Base-by-base conservation (phyloP, 2,888 invertebrate species). In the Drosophila ezoana region DNA sequence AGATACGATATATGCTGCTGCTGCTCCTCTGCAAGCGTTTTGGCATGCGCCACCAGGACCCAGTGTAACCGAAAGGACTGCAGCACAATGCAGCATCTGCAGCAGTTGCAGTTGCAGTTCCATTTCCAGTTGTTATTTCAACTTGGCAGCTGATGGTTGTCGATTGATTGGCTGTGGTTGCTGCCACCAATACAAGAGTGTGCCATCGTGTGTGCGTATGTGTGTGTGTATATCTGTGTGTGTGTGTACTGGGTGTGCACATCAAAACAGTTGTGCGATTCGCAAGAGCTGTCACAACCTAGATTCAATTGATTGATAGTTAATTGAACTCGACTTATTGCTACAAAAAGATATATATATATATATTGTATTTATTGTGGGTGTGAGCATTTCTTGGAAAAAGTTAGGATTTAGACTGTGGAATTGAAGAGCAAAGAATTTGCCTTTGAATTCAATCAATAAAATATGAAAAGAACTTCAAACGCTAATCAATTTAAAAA, bases 1-100 rank as follows among this genome's bases (percentile, higher is more conserved):
- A 41, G 43, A 64, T n/a, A 18, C 43, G 28, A 40, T 33, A 49
- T 45, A 56, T 59, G 61, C 37, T 23, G 47, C 37, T 23, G 47
- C 38, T 47, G 59, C 20, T 35, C 4, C 14, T 20, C 14, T 20
- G 10, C 49, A 6, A 47, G 28, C 51, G 33, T 32, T 60, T 48
- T 78, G 79, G 78, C 76, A 72, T 79, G 76, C 72, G 72, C 80
- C 80, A 43, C 80, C 76, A 43, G 33, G 14, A 45, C 45, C 48
- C 52, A 63, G 28, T 28, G 23, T 23, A 40, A 33, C 18, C 37
- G 23, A 58, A 16, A 38, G 38, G 28, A 51, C 51, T 28, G 10
- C 23, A 43, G 32, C 37, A 59, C 40, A 41, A 69, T 52, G 44
- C 43, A 47, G 62, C 79, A 79, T 73, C 79, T 78, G 76, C 69